Conservation (phyloP, 2,797 vertebrate genomes). For the Muscicapa striata region DNA sequence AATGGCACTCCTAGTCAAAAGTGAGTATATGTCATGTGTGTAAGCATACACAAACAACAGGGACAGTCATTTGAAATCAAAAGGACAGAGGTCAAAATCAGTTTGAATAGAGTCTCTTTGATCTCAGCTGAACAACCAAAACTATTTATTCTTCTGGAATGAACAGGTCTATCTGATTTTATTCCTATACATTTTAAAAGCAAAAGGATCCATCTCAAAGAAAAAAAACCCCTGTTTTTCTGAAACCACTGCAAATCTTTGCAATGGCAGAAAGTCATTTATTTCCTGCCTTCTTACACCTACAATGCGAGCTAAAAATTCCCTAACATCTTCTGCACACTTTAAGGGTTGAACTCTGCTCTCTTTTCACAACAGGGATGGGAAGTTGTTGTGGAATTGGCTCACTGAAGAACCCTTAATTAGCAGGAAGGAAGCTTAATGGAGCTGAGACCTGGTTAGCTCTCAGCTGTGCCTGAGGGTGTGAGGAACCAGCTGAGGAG, state of each 20-base stretch:
- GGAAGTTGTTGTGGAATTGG: not conserved
- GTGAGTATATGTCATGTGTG: accelerated
- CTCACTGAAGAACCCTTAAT: not conserved
- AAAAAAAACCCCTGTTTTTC: not conserved
- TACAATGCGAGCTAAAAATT: not conserved
- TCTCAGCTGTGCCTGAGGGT: not conserved
- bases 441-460: not conserved
- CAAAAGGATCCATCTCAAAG: not conserved
- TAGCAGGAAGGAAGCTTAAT: not conserved
- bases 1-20: not conserved
- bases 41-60: not conserved
- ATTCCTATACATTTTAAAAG: not conserved
- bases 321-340: not conserved
- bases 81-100: not conserved
- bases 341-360: not conserved
- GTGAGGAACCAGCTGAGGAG: not conserved
- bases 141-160: not conserved
- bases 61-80: not conserved
- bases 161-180: not conserved
- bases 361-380: not conserved
- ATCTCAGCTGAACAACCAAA: not conserved
- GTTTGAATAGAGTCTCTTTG: not conserved
- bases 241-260: not conserved
- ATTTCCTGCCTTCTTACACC: not conserved
- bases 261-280: not conserved